These are phyloP conservation scores for Brotula barbata DNA, from an alignment of 2,797 vertebrate genomes.

Conservation along the genomic window DNA sequence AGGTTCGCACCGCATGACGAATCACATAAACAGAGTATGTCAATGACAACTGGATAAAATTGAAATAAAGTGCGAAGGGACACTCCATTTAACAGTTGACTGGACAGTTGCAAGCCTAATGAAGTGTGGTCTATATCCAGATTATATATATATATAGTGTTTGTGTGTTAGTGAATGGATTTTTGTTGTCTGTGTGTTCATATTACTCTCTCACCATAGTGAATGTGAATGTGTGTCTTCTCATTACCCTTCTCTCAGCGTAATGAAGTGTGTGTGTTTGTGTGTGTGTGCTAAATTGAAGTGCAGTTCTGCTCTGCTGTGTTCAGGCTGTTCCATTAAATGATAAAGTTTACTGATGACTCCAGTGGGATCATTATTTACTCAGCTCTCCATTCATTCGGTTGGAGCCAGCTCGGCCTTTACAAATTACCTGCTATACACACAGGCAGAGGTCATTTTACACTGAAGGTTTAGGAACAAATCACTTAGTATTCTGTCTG, in stretches of 20 bases:
- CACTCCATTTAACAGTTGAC: slow-evolving; percentile 64
- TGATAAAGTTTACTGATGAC: slow-evolving; percentile 80
- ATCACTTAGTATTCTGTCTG: slow-evolving; percentile 55
- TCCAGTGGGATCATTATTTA: slow-evolving; percentile 75
- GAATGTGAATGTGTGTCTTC: slow-evolving; percentile 57
- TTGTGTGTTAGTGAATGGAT: slow-evolving; percentile 42
- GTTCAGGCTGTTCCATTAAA: slow-evolving; percentile 77
- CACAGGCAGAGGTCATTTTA: slow-evolving; percentile 68
- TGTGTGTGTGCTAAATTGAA: slow-evolving; percentile 70
- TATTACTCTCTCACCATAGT: slow-evolving; percentile 69
- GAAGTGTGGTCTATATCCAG: neutral
- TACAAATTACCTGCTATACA: slow-evolving; percentile 69
- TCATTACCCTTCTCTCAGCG: slow-evolving; percentile 66
- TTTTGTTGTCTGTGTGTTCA: slow-evolving; percentile 43
- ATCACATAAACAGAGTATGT: slow-evolving; percentile 44
- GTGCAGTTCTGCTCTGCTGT: slow-evolving; percentile 69
- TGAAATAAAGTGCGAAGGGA: slow-evolving; percentile 69
- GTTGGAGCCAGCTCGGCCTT: slow-evolving; percentile 66
- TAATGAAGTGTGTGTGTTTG: slow-evolving; percentile 69
- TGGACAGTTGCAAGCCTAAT: slow-evolving; percentile 34
- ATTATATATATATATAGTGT: slow-evolving; percentile 4
- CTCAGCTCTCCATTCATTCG: slow-evolving; percentile 64
- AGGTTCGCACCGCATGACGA: slow-evolving; percentile 51
- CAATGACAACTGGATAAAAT: slow-evolving; percentile 69
- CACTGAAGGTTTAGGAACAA: slow-evolving; percentile 59